Conservation (phyloP, 1,140 invertebrate species). For the Trichomalopsis sarcophagae region DNA sequence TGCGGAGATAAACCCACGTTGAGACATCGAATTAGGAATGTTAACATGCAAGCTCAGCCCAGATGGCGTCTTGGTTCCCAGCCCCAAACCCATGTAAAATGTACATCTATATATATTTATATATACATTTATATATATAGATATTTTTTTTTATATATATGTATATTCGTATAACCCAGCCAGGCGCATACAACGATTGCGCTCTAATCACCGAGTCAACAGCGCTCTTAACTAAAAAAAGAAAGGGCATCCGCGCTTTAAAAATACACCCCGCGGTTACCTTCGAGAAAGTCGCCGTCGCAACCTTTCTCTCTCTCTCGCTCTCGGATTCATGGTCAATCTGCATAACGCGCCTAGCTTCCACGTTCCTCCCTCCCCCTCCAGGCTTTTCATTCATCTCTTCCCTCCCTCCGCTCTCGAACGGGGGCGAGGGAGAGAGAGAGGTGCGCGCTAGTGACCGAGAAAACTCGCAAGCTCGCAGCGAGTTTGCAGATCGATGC, state of each 20-base stretch:
- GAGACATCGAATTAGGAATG: too few species aligned
- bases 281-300: neutral
- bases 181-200: neutral
- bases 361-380: neutral
- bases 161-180: too few species aligned
- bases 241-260: neutral
- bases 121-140: too few species aligned
- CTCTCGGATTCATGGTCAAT: neutral
- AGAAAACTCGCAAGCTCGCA: neutral
- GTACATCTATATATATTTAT: too few species aligned
- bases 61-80: too few species aligned
- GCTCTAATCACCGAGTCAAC: constrained; percentile 7
- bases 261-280: neutral
- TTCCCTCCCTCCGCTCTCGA: neutral
- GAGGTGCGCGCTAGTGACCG: constrained; percentile 10
- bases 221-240: constrained; percentile 5
- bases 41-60: too few species aligned
- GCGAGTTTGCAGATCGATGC: constrained; percentile 27
- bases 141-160: too few species aligned
- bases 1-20: neutral
- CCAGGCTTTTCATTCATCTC: constrained; percentile 17
- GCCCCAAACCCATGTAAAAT: too few species aligned
- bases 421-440: too few species aligned
- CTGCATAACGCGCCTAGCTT: constrained; percentile 6
- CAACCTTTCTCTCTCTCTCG: neutral